These are phyloP conservation scores for Fabriciana adippe DNA, from an alignment of 2,888 invertebrate genomes.

Conservation along the genomic window DNA sequence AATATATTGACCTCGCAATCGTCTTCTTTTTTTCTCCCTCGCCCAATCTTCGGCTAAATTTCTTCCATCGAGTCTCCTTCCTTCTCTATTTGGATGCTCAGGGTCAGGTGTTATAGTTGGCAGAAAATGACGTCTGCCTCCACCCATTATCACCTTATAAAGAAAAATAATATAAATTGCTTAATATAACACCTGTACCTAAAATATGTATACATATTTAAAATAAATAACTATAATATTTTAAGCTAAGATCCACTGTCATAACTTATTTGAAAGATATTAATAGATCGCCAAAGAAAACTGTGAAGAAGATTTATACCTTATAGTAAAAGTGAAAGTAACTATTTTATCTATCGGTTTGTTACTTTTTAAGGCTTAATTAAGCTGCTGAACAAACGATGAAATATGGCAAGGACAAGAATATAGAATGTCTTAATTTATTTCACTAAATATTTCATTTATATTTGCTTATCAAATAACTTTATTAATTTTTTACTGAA, in stretches of 20 bases:
- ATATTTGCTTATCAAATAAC: neutral
- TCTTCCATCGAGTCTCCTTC: slow-evolving; percentile 87
- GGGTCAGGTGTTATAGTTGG: slow-evolving; percentile 87
- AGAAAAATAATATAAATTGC: slow-evolving; percentile 15
- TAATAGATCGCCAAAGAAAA: too few relatives aligned
- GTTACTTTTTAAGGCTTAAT: too few relatives aligned
- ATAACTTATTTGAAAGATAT: too few relatives aligned
- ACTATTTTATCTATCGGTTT: too few relatives aligned
- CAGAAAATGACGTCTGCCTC: slow-evolving; percentile 88
- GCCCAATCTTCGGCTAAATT: slow-evolving; percentile 92
- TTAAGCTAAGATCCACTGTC: too few relatives aligned
- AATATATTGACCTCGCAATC: slow-evolving; percentile 87
- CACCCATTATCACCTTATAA: slow-evolving; percentile 88
- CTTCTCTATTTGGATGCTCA: slow-evolving; percentile 86
- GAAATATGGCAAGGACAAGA: too few relatives aligned
- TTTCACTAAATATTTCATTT: neutral
- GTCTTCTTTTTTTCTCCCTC: slow-evolving; percentile 86
- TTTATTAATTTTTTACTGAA: too few relatives aligned
- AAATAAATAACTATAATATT: neutral
- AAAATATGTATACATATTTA: neutral
- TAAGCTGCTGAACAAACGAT: too few relatives aligned
- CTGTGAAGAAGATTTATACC: too few relatives aligned
- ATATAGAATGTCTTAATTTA: neutral
- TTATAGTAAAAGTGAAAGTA: too few relatives aligned
- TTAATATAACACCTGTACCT: too few relatives aligned